Conservation (phyloP, 92 coral and sea anemone genomes). For the Virgularia gustaviana region DNA sequence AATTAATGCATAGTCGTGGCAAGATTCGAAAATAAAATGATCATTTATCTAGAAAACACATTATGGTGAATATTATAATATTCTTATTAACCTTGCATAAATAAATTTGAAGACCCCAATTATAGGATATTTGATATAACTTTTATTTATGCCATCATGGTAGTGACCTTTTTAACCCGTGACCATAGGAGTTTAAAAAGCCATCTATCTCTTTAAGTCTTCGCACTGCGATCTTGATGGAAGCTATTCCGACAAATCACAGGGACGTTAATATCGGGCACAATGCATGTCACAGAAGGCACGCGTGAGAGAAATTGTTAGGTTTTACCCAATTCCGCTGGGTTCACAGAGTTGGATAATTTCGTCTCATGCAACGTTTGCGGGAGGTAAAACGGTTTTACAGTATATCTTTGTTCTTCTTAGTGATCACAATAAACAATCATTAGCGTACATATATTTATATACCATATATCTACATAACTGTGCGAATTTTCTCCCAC, state of each 20-base stretch:
- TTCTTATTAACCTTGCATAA: too few species aligned
- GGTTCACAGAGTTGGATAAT: neutral
- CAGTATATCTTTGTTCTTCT: neutral
- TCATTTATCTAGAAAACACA: too few species aligned
- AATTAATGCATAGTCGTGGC: too few species aligned
- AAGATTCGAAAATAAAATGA: too few species aligned
- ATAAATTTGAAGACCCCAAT: too few species aligned
- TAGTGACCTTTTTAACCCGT: too few species aligned
- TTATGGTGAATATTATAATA: too few species aligned
- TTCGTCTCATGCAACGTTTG: conserved; percentile 10
- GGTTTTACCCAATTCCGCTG: neutral
- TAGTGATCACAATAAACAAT: conserved; percentile 2
- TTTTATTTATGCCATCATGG: too few species aligned
- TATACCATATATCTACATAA: neutral
- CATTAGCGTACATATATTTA: too few species aligned
- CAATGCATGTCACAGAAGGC: neutral
- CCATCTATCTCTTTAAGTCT: neutral
- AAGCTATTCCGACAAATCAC: neutral
- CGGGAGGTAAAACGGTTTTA: conserved; percentile 33
- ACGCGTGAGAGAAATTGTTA: neutral
- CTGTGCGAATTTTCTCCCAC: neutral
- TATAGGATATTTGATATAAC: too few species aligned
- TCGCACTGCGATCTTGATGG: neutral
- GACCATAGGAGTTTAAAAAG: neutral
- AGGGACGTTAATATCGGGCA: neutral